Conservation (phyloP, 92 coral and sea anemone genomes). For the Pocillopora grandis region DNA sequence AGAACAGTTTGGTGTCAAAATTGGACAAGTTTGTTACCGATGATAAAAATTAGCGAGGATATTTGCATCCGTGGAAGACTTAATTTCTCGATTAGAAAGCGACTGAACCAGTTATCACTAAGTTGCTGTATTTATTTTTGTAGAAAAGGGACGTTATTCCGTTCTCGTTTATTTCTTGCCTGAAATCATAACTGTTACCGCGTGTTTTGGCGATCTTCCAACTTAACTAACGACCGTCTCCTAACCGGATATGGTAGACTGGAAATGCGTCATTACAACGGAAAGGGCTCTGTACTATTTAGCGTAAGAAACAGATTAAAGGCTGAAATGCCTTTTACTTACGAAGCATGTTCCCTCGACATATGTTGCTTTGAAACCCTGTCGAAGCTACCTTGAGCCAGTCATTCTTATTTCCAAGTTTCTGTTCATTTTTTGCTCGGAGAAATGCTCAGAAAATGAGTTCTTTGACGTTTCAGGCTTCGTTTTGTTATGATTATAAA, state of each 20-base stretch:
- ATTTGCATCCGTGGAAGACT: neutral
- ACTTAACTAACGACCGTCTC: neutral
- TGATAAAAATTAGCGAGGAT: conserved; percentile 10
- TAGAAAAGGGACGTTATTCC: conserved; percentile 5
- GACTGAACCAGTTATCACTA: conserved; percentile 1
- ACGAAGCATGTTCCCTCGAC: too few relatives aligned
- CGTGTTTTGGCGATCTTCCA: neutral
- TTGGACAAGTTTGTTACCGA: conserved; percentile 85
- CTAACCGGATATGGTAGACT: too few relatives aligned
- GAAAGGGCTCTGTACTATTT: neutral
- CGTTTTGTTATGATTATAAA: too few relatives aligned
- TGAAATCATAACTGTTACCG: neutral
- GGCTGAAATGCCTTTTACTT: too few relatives aligned
- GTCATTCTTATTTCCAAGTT: too few relatives aligned
- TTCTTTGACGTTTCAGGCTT: too few relatives aligned
- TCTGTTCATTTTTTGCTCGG: too few relatives aligned
- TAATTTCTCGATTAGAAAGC: neutral
- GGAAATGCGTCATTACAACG: neutral
- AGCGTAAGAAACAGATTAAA: neutral
- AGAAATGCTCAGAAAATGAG: too few relatives aligned
- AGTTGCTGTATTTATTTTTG: conserved; percentile 43
- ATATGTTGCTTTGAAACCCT: too few relatives aligned
- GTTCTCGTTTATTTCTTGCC: neutral
- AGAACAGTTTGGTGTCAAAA: conserved; percentile 84
- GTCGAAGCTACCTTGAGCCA: too few relatives aligned